A percentile compares a stretch with the other conserved stretches of the same genome.
Conservation (phyloP, 2,797 vertebrate species). For the Chanos chanos region DNA sequence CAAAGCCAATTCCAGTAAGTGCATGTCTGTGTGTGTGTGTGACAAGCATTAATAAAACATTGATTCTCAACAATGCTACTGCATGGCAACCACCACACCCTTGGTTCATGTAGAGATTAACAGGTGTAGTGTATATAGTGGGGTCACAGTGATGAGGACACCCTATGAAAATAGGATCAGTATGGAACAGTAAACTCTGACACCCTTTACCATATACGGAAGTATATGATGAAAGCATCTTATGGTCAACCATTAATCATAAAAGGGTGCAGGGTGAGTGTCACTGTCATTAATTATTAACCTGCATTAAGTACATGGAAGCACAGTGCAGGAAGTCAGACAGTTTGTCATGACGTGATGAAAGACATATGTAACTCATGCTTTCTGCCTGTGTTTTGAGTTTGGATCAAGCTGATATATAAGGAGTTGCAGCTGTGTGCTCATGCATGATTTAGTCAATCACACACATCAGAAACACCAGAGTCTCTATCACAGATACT, state of each 20-base stretch:
- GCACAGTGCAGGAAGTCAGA: conserved; percentile 62
- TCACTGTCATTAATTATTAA: conserved; percentile 69
- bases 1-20: conserved; percentile 17
- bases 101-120: conserved; percentile 1
- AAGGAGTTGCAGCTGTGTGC: neutral
- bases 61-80: conserved; percentile 9
- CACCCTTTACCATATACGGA: conserved; percentile 39
- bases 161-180: conserved; percentile 2
- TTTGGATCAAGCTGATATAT: neutral
- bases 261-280: conserved; percentile 44
- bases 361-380: conserved; percentile 29
- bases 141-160: neutral
- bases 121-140: conserved; percentile 8
- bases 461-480: neutral
- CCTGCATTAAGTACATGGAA: conserved; percentile 47
- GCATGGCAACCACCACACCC: neutral
- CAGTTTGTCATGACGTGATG: conserved; percentile 63
- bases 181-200: conserved; percentile 25
- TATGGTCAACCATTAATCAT: conserved; percentile 47
- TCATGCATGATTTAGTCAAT: neutral
- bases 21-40: conserved; percentile 23
- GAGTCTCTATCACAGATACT: neutral
- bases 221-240: conserved; percentile 34
- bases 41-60: conserved; percentile 22
- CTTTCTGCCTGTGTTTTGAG: neutral